Evolutionary conservation across 2,113 vertebrate genomes (phyloP), one percentile per base, ranked within the genome.

Genomic region (Pterophyllum scalare): DNA sequence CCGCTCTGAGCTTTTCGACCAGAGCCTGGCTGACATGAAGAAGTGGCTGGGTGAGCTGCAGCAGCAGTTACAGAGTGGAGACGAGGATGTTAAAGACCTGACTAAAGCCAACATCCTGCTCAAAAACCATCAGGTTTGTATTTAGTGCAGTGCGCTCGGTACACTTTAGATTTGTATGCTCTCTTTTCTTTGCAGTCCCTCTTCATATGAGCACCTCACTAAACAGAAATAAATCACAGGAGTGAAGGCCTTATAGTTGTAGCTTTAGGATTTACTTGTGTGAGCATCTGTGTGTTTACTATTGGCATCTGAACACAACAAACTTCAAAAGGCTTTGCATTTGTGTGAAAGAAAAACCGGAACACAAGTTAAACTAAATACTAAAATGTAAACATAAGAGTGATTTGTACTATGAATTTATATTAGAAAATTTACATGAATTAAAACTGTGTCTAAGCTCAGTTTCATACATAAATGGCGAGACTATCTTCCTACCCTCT

Each of bases 31-130:
- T 0, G 97, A 99, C 88, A 94, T 99, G 87, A 96, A 95, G 88
- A 96, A 96, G 75, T 98, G 97, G 97, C 94, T 99, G 79, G 82
- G 86, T 0, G 94, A 93, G 83, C 95, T 96, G 19, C 96, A 97
- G 92, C 95, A 96, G 67, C 96, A 98, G 93, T 92, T 99, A 4
- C 95, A 93, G 1, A 57, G 77, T 11, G 95, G 96, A 0, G 93
- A 97, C 0, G 96, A 98, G 85, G 96, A 95, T 1, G 96, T 97
- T 83, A 97, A 95, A 89, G 98, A 98, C 91, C 95, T 99, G 88
- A 97, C 97, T 0, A 97, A 96, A 2, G 97, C 97, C 93, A 99
- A 98, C 89, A 96, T 97, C 90, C 95, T 97, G 90, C 95, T 99
- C 40, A 97, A 97, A 92, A 99, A 97, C 83, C 95, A 98, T 82